These are phyloP conservation scores for Pseudomugil gertrudae DNA, from an alignment of 2,797 vertebrate genomes.

Conservation along the genomic window DNA sequence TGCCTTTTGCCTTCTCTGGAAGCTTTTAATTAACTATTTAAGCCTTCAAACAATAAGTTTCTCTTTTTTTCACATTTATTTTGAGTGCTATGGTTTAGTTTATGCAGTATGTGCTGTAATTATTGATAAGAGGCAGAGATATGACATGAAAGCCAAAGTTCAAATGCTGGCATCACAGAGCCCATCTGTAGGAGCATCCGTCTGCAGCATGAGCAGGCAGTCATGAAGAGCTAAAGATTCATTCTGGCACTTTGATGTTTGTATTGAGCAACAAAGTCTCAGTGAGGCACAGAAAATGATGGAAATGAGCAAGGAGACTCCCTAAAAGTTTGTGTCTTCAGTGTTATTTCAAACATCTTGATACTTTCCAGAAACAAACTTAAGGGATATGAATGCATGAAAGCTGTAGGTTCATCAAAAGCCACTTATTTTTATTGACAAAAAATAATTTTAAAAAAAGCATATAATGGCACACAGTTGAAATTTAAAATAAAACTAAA, in stretches of 20 bases:
- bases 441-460: no score
- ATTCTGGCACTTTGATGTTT: slow-evolving; percentile 53
- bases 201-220: slow-evolving; percentile 14
- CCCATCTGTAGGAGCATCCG: slow-evolving; percentile 8
- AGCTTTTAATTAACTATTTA: slow-evolving; percentile 36
- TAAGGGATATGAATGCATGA: no score
- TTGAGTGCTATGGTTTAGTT: slow-evolving; percentile 15
- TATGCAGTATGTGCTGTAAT: slow-evolving; percentile 12
- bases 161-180: slow-evolving; percentile 4
- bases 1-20: slow-evolving; percentile 2
- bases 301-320: slow-evolving; percentile 12
- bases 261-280: slow-evolving; percentile 44
- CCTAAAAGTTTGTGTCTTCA: background rate
- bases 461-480: no score
- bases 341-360: slow-evolving; percentile 9
- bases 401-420: no score
- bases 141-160: slow-evolving; percentile 45
- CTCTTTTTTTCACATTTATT: slow-evolving; percentile 14
- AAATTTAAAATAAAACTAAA: no score
- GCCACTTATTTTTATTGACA: no score
- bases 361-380: background rate
- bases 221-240: slow-evolving; percentile 26
- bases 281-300: slow-evolving; percentile 23
- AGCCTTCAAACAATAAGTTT: slow-evolving; percentile 20
- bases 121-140: slow-evolving; percentile 18